Evolutionary conservation across 2,797 vertebrate species (phyloP).

Genomic region (Natrix natrix): DNA sequence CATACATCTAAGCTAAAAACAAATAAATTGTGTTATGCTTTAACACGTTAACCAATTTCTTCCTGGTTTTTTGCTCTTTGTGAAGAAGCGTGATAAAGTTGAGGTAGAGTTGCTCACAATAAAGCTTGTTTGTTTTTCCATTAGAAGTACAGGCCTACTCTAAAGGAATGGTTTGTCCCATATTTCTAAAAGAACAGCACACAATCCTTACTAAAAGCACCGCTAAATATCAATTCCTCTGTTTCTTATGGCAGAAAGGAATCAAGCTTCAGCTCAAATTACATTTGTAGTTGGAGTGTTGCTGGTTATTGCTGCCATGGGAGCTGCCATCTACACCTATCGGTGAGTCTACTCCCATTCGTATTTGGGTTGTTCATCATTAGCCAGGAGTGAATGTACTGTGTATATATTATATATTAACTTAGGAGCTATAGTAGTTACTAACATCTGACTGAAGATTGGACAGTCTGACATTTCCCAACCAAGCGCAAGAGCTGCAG

Average conservation of each 20-base stretch:
- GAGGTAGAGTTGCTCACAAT: background rate
- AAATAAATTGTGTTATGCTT: background rate
- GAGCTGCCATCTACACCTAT: slow-evolving; percentile 78
- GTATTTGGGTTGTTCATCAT: background rate
- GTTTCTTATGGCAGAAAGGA: slow-evolving; percentile 59
- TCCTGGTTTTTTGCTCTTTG: background rate
- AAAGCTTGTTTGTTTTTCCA: background rate
- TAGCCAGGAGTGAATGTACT: background rate
- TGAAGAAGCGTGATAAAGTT: background rate
- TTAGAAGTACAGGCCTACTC: background rate
- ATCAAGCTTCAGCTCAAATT: slow-evolving; percentile 69
- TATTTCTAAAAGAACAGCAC: background rate
- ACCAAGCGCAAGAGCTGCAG: background rate
- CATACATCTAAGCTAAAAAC: background rate
- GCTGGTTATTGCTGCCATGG: slow-evolving; percentile 73
- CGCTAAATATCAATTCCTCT: background rate
- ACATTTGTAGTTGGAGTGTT: slow-evolving; percentile 75
- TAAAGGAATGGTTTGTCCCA: background rate
- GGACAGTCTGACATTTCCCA: background rate
- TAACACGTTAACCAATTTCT: background rate
- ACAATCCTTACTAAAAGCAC: background rate
- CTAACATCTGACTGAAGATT: background rate
- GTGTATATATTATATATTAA: background rate
- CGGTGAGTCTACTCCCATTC: slow-evolving; percentile 68
- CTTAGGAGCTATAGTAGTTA: background rate